Conservation (phyloP, 2,113 vertebrate species). For the Dromaius novaehollandiae region DNA sequence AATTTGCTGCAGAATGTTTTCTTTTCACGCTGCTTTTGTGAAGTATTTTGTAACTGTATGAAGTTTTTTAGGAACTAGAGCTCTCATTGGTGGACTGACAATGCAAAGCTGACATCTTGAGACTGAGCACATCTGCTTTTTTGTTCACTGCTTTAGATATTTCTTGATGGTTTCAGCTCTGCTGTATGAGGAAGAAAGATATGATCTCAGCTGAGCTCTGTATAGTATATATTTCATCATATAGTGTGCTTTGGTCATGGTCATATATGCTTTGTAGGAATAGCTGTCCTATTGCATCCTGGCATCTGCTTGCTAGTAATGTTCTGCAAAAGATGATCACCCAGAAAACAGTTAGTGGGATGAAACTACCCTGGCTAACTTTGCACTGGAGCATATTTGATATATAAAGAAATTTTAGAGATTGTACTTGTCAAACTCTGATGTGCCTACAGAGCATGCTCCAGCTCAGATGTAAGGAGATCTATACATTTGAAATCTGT, state of each 20-base stretch:
- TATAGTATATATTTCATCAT: not conserved
- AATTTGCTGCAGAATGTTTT: not conserved
- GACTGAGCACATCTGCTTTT: not conserved
- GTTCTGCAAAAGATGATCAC: not conserved
- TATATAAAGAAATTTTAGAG: not conserved
- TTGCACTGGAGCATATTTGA: not conserved
- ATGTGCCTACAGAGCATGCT: not conserved
- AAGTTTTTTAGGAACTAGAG: not conserved
- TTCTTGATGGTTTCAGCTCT: not conserved
- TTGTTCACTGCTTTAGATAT: not conserved
- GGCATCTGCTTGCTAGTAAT: not conserved
- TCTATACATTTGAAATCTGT: not conserved
- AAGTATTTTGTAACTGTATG: not conserved
- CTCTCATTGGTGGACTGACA: not conserved
- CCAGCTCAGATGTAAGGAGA: not conserved
- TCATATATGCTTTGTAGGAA: not conserved
- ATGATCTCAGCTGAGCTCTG: not conserved
- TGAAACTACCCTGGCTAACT: not conserved
- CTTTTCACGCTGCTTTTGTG: not conserved
- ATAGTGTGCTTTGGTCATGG: not conserved
- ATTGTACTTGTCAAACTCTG: not conserved
- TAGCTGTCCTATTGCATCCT: not conserved
- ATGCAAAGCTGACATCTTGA: not conserved
- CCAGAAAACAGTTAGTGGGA: not conserved
- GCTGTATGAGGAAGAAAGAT: not conserved